Evolutionary conservation across 2,113 vertebrate genomes (phyloP), one percentile per base, ranked within the genome.

Genomic region (Centropus bengalensis): DNA sequence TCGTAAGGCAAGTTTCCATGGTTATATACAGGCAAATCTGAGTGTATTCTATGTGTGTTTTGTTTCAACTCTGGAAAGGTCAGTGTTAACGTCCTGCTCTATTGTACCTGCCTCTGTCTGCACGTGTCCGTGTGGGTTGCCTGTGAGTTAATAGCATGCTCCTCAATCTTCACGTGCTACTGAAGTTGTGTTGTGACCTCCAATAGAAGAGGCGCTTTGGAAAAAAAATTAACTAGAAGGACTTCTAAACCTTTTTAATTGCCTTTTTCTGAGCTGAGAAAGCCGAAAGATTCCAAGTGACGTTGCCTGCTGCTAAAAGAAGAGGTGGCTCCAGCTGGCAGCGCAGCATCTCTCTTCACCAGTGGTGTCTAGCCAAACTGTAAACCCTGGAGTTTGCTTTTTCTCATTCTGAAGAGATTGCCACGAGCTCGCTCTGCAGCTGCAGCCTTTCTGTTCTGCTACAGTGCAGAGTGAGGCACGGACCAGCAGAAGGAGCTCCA

Each of bases 401-500:
- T 47, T 70, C 88, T 76, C 70, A 10, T 76, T n/a, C 42, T 5
- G 78, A 89, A n/a, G 79, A 89, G 82, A 67, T 89, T 86, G 66
- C 23, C 63, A 30, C 60, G 11, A 15, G 66, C 71, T 27, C 8
- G 42, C 40, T 6, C 1, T n/a, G 83, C 96, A 84, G 94, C 94
- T 86, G 94, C 91, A 94, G 85, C 81, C 76, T 40, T 38, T 32
- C 1, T 9, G 1, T 23, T 62, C 82, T 69, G 90, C 71, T 36
- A 10, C 55, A 8, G 88, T 96, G 96, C 88, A 96, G 68, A 94
- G 80, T 21, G 56, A 77, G 38, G 64, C 82, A 33, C 30, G 13
- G 81, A 27, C 96, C 96, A 96, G 96, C 96, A 97, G 96, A 97
- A 96, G 96, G 96, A 97, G 96, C 96, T 97, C 95, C 93, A 91